phyloP scores from a whole-genome alignment of 2,797 vertebrate species.

The Botia kubotai region DNA sequence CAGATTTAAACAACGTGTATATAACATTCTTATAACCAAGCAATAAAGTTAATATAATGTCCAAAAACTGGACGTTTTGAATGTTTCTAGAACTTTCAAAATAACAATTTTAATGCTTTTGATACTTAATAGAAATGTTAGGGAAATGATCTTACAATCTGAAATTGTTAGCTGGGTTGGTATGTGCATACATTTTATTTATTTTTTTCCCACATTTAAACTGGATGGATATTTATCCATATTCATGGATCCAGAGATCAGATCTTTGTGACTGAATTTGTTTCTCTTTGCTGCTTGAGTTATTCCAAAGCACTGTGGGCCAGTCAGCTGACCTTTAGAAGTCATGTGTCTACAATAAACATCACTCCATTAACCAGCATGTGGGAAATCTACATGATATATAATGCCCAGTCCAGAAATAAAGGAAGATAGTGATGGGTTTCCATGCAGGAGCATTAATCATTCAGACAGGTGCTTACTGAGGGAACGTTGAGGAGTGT shows the following conservation, averaged over 20 bases:
- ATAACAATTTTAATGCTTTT: too few relatives aligned
- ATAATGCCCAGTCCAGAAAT: slow-evolving; percentile 4
- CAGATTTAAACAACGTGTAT: too few relatives aligned
- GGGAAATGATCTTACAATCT: too few relatives aligned
- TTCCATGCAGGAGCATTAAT: slow-evolving; percentile 23
- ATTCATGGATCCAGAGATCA: not conserved
- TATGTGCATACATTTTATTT: not conserved
- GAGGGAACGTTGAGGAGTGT: slow-evolving; percentile 17
- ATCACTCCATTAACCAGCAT: slow-evolving; percentile 19
- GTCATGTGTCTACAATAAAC: slow-evolving; percentile 4
- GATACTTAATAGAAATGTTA: too few relatives aligned
- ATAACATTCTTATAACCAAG: too few relatives aligned
- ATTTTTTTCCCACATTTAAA: not conserved
- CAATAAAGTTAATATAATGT: too few relatives aligned
- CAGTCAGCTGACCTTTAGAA: slow-evolving; percentile 11
- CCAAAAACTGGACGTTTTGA: too few relatives aligned
- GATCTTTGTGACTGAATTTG: not conserved
- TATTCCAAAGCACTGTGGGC: not conserved
- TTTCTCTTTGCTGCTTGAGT: not conserved
- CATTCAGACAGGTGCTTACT: slow-evolving; percentile 28
- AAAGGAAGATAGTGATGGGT: slow-evolving; percentile 10
- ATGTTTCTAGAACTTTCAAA: too few relatives aligned
- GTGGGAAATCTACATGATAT: not conserved
- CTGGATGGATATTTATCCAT: not conserved
- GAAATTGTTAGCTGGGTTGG: not conserved